phyloP scores from a whole-genome alignment of 2,797 vertebrate genomes.

The Luscinia megarhynchos region DNA sequence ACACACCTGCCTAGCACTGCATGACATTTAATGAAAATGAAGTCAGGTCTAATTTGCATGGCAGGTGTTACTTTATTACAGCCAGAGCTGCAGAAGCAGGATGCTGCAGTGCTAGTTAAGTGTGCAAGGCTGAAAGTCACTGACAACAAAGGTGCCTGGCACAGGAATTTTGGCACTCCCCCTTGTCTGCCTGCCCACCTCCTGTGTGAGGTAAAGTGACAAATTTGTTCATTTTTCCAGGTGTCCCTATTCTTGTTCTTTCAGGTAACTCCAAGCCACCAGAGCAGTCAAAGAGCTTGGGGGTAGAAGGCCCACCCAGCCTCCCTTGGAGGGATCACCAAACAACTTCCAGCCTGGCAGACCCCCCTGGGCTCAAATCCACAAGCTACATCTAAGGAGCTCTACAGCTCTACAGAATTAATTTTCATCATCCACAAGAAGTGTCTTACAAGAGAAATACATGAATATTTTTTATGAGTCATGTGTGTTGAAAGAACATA shows the following conservation, averaged over 20 bases:
- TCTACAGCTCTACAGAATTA: background rate
- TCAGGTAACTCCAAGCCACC: background rate
- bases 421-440: background rate
- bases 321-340: background rate
- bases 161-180: background rate
- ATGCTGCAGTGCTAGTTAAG: background rate
- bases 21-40: constrained; percentile 27
- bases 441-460: background rate
- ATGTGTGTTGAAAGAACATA: background rate
- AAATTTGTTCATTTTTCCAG: background rate
- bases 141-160: background rate
- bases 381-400: background rate
- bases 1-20: background rate
- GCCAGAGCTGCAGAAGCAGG: background rate
- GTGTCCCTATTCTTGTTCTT: background rate
- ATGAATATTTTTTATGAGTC: background rate
- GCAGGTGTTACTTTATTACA: background rate
- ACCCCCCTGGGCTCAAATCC: background rate
- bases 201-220: background rate
- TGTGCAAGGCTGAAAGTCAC: background rate
- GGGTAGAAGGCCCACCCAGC: background rate
- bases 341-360: background rate
- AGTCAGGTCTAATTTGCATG: constrained; percentile 12
- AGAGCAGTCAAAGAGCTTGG: accelerated
- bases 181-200: background rate